Evolutionary conservation across 2,888 invertebrate genomes (phyloP).

Genomic region (Acholoe squamosa): DNA sequence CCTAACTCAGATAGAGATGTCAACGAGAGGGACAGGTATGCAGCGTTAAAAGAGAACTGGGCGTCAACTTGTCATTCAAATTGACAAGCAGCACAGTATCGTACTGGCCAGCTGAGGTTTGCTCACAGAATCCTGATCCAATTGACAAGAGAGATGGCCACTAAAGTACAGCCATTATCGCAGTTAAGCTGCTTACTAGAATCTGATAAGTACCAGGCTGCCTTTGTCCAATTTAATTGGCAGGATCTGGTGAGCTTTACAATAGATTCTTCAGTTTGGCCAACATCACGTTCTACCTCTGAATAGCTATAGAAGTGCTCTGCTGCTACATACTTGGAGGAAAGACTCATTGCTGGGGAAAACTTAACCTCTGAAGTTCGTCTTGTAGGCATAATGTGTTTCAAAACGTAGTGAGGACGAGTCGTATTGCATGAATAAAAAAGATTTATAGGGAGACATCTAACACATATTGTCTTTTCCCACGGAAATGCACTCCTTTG

Average conservation of each 20-base stretch:
- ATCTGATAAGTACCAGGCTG: background rate
- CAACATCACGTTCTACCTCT: no score
- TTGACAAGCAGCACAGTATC: background rate
- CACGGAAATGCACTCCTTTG: no score
- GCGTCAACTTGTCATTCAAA: background rate
- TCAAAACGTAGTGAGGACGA: no score
- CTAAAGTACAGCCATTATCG: background rate
- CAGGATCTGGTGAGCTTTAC: background rate
- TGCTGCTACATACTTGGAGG: no score
- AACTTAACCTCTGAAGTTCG: no score
- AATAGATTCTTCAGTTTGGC: background rate
- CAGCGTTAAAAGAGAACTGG: background rate
- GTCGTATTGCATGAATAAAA: no score
- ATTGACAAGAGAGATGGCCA: background rate
- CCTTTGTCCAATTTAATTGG: background rate
- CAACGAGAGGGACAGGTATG: background rate
- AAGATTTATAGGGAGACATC: no score
- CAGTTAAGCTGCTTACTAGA: background rate
- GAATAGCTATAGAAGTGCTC: no score
- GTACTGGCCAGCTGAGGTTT: background rate
- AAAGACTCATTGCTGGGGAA: no score
- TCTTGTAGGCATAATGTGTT: no score
- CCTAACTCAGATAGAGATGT: background rate
- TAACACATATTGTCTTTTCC: no score
- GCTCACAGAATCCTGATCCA: slow-evolving; percentile 5